Conservation (phyloP, 2,888 invertebrate species). For the Eupithecia subfuscata region DNA sequence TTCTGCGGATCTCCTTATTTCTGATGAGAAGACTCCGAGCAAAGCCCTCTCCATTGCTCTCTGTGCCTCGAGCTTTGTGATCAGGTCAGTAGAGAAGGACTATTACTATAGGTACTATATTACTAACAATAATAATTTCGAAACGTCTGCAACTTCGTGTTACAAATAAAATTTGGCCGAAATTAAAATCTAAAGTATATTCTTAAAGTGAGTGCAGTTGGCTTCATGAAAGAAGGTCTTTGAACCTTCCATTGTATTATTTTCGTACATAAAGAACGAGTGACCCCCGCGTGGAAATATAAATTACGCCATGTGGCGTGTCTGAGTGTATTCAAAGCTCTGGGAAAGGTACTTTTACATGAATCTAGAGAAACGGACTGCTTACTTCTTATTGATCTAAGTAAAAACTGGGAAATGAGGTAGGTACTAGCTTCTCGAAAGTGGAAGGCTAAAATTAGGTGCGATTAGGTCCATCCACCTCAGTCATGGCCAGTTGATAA, state of each 20-base stretch:
- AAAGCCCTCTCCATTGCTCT: too few species aligned
- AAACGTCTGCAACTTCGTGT: not conserved
- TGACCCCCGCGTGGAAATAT: not conserved
- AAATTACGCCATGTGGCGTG: not conserved
- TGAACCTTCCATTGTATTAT: not conserved
- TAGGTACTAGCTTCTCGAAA: too few species aligned
- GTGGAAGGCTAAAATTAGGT: too few species aligned
- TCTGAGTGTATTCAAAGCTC: slow-evolving; percentile 1
- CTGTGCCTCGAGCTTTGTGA: too few species aligned
- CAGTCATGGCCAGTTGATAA: too few species aligned
- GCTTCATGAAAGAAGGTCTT: not conserved
- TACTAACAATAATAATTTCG: not conserved
- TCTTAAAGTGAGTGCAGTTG: not conserved
- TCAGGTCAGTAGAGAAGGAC: too few species aligned
- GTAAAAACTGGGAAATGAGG: too few species aligned
- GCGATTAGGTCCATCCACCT: too few species aligned
- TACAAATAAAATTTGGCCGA: not conserved
- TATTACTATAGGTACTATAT: too few species aligned
- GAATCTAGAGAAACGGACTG: not conserved
- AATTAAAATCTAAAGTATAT: not conserved
- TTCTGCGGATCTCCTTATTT: too few species aligned
- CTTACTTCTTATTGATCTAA: not conserved
- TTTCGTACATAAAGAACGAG: not conserved
- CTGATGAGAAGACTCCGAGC: too few species aligned
- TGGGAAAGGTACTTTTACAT: not conserved